Evolutionary conservation across 64 coral and sea anemone genomes (phyloP).

Genomic region (Montipora capricornis): DNA sequence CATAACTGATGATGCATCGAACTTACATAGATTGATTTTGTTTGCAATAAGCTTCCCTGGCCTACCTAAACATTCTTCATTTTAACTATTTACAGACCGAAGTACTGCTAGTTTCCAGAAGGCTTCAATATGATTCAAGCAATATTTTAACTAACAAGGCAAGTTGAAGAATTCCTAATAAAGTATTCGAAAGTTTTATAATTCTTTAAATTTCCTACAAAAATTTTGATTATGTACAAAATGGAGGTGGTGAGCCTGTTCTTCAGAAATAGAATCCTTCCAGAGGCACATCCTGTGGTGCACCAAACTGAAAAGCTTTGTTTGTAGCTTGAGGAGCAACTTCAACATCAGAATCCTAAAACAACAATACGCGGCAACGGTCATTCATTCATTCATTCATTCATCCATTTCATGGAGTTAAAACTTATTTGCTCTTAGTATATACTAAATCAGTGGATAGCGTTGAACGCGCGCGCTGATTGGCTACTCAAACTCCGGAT

Average conservation of each 20-base stretch:
- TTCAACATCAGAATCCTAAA: slow-evolving; percentile 3
- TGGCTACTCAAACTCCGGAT: too few species aligned
- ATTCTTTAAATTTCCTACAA: background rate
- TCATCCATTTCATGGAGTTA: too few species aligned
- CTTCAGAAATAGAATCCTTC: slow-evolving; percentile 45
- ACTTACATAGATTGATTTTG: background rate
- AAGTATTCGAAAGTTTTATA: background rate
- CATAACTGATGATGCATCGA: too few species aligned
- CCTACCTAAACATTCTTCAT: background rate
- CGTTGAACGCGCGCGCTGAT: too few species aligned
- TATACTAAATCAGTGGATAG: too few species aligned
- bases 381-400: too few species aligned
- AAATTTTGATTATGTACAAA: background rate
- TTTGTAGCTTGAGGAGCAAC: slow-evolving; percentile 36
- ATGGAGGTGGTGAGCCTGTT: background rate
- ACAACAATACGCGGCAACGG: too few species aligned
- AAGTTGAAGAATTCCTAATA: background rate
- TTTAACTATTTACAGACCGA: background rate
- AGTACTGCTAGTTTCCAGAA: too few species aligned
- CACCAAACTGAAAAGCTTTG: slow-evolving; percentile 56
- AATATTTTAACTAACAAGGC: slow-evolving; percentile 17
- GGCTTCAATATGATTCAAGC: background rate
- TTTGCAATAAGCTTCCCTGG: background rate
- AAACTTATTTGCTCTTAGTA: too few species aligned
- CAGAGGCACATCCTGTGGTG: slow-evolving; percentile 21